Evolutionary conservation across 2,888 invertebrate species (phyloP).

Genomic region (Beris chalybata): DNA sequence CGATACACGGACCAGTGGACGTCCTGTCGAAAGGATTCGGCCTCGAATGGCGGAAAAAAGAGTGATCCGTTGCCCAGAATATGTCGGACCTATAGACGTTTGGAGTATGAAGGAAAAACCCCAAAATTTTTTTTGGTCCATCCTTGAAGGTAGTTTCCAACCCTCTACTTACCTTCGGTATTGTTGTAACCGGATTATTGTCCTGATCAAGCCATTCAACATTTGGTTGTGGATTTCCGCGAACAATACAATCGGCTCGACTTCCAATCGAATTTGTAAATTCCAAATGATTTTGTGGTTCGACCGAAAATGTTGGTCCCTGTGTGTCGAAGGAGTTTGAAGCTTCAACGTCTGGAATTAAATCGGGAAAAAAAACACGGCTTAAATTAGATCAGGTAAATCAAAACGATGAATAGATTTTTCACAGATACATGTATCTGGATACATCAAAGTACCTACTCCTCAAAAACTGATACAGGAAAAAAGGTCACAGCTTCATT

Average conservation of each 20-base stretch:
- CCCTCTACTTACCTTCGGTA: constrained; percentile 53
- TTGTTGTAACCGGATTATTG: constrained; percentile 59
- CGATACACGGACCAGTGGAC: constrained; percentile 62
- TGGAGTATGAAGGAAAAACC: no score
- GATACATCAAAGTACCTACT: no score
- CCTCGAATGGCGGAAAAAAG: constrained; percentile 61
- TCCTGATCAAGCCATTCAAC: constrained; percentile 62
- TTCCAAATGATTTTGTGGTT: constrained; percentile 60
- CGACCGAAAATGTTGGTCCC: constrained; percentile 60
- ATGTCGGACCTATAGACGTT: constrained; percentile 55
- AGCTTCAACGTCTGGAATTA: constrained; percentile 43
- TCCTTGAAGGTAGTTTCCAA: no score
- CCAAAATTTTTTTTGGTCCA: no score
- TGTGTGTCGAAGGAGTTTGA: constrained; percentile 61
- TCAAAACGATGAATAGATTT: no score
- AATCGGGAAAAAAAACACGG: no score
- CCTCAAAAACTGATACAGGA: no score
- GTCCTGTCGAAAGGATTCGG: constrained; percentile 62
- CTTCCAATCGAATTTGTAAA: constrained; percentile 61
- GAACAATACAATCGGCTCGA: constrained; percentile 59
- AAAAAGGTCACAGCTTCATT: no score
- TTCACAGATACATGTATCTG: no score
- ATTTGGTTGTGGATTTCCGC: constrained; percentile 60
- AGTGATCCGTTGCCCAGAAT: constrained; percentile 61
- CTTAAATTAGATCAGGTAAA: no score